Evolutionary conservation across 2,797 vertebrate genomes (phyloP), one percentile per base, ranked within the genome.

Genomic region (Xenentodon cancila): DNA sequence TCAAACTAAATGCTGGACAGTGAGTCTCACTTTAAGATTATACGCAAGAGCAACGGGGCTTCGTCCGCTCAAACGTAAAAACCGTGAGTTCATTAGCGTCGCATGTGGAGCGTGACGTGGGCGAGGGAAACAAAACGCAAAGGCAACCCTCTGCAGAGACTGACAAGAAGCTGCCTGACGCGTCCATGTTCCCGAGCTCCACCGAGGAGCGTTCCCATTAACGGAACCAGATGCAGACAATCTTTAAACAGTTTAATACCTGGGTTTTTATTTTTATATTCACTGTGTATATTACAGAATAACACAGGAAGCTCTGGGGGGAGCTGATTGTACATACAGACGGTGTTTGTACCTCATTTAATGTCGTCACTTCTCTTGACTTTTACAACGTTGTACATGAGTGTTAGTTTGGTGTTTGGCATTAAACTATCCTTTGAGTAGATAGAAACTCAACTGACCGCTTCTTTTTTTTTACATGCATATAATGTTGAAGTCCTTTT

Each of bases 381-480:
- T 92, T 91, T 89, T 89, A 89, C 88, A 69, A 88, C 90, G 91
- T 90, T 94, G 93, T 94, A 91, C 80, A 89, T 88, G 91, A 89
- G 87, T 92, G 92, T 93, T 89, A 92, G 93, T 86, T 65, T 90
- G 81, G 91, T 93, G 90, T 94, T 93, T 93, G 90, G 74, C 89
- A 93, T 94, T 95, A 95, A 95, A 95, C 82, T 80, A 78, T 81
- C 80, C 72, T 89, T 92, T 90, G 87, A 93, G 92, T 88, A 92
- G 80, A 88, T 52, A 37, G 12, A 70, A 73, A 71, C 43, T 49
- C 48, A 19, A 9, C n/a, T 9, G 4, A 9, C 20, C 30, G 34
- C 18, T 20, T 67, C 16, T 9, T 43, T 64, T 66, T n/a, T 51
- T 63, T 63, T n/a, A 21, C 54, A 25, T 19, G 8, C 1, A 9